These are phyloP conservation scores for Callipepla squamata DNA, from an alignment of 2,113 vertebrate species.

Conservation along the genomic window DNA sequence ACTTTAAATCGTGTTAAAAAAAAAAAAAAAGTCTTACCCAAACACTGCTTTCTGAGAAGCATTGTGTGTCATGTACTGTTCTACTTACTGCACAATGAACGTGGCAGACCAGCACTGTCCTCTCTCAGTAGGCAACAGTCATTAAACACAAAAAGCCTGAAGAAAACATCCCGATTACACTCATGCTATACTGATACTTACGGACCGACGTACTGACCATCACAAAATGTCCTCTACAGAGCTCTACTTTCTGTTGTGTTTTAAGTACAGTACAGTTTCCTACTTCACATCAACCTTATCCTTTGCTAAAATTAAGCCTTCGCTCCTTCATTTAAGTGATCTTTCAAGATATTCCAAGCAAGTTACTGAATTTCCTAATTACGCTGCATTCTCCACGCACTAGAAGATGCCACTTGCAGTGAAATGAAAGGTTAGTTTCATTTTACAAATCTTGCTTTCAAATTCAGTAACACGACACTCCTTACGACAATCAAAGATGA, in stretches of 20 bases:
- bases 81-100: neutral
- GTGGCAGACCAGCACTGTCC: neutral
- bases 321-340: neutral
- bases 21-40: neutral
- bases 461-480: neutral
- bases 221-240: neutral
- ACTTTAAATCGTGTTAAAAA: constrained; percentile 1
- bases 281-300: neutral
- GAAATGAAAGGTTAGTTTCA: constrained; percentile 26
- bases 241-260: neutral
- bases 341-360: neutral
- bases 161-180: neutral
- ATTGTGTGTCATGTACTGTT: neutral
- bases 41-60: neutral
- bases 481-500: neutral
- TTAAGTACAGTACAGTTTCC: neutral
- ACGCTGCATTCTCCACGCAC: neutral
- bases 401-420: constrained; percentile 22
- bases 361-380: neutral
- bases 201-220: neutral
- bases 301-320: neutral
- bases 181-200: neutral
- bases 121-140: neutral
- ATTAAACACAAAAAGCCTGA: neutral
- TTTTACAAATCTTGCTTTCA: neutral